Conservation (phyloP, 2,113 vertebrate genomes). For the Peromyscus californicus region DNA sequence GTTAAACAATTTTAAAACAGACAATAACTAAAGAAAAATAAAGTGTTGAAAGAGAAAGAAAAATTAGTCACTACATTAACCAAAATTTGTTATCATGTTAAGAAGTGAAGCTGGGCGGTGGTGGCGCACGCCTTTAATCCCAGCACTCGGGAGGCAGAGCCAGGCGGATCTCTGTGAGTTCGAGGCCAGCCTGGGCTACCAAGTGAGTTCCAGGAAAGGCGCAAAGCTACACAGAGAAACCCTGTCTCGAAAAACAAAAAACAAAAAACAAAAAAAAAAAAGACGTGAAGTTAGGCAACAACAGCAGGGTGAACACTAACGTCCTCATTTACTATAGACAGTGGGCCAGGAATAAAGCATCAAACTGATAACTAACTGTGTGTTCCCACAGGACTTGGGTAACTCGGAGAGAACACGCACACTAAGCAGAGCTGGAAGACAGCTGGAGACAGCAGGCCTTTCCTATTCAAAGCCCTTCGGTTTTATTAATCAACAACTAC, state of each 20-base stretch:
- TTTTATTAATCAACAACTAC: slow-evolving; percentile 16
- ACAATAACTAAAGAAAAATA: slow-evolving; percentile 57
- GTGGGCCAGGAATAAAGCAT: not conserved
- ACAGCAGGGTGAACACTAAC: not conserved
- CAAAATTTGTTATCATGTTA: slow-evolving; percentile 17
- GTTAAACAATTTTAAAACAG: slow-evolving; percentile 50
- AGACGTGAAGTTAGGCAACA: not conserved
- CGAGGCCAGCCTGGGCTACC: too few relatives aligned
- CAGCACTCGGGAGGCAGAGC: too few relatives aligned
- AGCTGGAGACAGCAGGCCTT: not conserved
- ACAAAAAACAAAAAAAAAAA: too few relatives aligned
- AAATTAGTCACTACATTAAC: slow-evolving; percentile 13
- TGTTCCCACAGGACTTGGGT: not conserved
- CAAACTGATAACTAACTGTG: not conserved
- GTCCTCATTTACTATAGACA: not conserved
- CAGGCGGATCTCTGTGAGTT: too few relatives aligned
- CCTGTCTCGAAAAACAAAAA: not conserved
- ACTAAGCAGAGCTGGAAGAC: not conserved
- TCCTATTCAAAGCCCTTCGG: slow-evolving; percentile 40
- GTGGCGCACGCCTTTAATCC: too few relatives aligned
- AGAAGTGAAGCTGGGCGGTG: not conserved
- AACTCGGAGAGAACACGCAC: not conserved
- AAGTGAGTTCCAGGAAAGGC: too few relatives aligned
- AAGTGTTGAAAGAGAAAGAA: slow-evolving; percentile 33
- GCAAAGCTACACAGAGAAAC: too few relatives aligned